These are phyloP conservation scores for Drosophila leonis DNA, from an alignment of 2,888 invertebrate species.

Conservation along the genomic window DNA sequence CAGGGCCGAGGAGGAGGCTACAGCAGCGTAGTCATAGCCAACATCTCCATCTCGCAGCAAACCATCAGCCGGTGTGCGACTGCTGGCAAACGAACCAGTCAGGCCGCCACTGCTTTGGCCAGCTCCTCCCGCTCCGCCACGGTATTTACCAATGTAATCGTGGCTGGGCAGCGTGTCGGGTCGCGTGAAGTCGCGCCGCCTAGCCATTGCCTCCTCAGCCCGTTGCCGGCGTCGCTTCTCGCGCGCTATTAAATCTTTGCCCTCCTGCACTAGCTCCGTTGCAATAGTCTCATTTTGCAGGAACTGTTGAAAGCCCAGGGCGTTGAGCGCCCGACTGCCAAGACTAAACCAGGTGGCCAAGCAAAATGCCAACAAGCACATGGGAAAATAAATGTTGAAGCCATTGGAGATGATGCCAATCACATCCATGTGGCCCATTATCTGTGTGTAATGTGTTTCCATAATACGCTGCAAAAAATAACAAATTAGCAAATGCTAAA, in stretches of 20 bases:
- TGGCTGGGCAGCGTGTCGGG: slow-evolving; percentile 57
- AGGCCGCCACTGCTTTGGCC: neutral
- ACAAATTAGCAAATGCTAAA: neutral
- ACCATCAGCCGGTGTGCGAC: slow-evolving; percentile 86
- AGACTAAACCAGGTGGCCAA: slow-evolving; percentile 97
- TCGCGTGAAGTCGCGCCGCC: slow-evolving; percentile 86
- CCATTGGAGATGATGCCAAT: slow-evolving; percentile 98
- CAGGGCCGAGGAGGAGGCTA: slow-evolving; percentile 84
- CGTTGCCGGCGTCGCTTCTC: slow-evolving; percentile 93
- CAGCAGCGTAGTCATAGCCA: slow-evolving; percentile 89
- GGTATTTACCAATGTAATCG: slow-evolving; percentile 79
- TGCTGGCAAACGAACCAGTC: slow-evolving; percentile 26
- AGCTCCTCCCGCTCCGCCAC: slow-evolving; percentile 50
- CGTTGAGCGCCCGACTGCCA: slow-evolving; percentile 95
- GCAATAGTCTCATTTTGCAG: slow-evolving; percentile 97
- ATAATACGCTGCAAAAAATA: slow-evolving; percentile 87
- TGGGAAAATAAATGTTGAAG: slow-evolving; percentile 99
- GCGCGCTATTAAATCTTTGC: slow-evolving; percentile 95
- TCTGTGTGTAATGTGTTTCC: slow-evolving; percentile 98
- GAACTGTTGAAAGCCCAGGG: slow-evolving; percentile 98
- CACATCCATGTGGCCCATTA: slow-evolving; percentile 99
- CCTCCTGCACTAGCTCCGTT: slow-evolving; percentile 96
- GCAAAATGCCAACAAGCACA: slow-evolving; percentile 97
- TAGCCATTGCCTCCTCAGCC: slow-evolving; percentile 91
- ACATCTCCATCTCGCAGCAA: slow-evolving; percentile 91